These are phyloP conservation scores for Automeris io DNA, from an alignment of 2,888 invertebrate species.

Conservation along the genomic window DNA sequence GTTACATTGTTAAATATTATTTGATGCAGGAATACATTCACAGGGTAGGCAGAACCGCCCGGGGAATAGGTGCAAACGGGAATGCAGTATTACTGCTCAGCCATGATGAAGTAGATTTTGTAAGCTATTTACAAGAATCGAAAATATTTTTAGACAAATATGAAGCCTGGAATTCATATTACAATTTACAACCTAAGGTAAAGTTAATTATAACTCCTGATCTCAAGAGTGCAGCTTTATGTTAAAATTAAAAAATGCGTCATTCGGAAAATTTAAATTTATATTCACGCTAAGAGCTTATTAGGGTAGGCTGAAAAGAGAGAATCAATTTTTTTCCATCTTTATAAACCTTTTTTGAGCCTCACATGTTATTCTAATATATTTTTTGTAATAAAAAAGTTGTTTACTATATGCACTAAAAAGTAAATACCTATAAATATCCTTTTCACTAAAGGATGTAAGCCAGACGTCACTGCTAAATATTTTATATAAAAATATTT, in stretches of 20 bases:
- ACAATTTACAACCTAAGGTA: constrained; percentile 59
- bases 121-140: constrained; percentile 92
- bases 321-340: too few species aligned
- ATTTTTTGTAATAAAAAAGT: too few species aligned
- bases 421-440: too few species aligned
- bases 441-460: too few species aligned
- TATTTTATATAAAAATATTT: neutral
- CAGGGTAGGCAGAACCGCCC: constrained; percentile 96
- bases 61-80: constrained; percentile 93
- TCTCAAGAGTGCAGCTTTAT: too few species aligned
- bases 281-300: too few species aligned
- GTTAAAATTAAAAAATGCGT: constrained; percentile 9
- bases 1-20: neutral
- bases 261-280: neutral
- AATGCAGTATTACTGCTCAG: constrained; percentile 93
- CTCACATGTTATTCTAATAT: too few species aligned
- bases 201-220: too few species aligned
- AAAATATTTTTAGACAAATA: constrained; percentile 95
- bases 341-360: too few species aligned
- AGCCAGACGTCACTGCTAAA: too few species aligned
- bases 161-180: constrained; percentile 57
- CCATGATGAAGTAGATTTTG: constrained; percentile 95
- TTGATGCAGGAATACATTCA: constrained; percentile 94
- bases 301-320: too few species aligned
- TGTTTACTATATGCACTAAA: too few species aligned